phyloP scores from a whole-genome alignment of 1,140 invertebrate genomes.

The Bathynomus jamesi region DNA sequence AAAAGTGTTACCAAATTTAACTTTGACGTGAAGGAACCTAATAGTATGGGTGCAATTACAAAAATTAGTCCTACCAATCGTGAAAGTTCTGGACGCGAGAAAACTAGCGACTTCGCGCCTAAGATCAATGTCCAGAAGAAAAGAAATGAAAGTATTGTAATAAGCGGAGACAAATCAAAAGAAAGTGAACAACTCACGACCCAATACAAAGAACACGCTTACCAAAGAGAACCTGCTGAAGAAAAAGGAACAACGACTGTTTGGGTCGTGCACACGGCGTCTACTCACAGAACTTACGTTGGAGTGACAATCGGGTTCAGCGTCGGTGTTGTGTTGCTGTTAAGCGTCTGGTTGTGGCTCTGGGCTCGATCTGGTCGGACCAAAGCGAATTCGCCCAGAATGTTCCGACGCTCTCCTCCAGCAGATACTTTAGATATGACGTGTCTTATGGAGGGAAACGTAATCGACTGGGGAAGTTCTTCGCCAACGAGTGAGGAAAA shows the following conservation, averaged over 20 bases:
- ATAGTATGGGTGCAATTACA: no score
- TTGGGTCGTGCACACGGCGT: conserved; percentile 28
- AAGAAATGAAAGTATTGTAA: background rate
- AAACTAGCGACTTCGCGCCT: background rate
- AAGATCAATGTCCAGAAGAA: background rate
- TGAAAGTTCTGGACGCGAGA: background rate
- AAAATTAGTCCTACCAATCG: background rate
- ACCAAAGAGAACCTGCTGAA: background rate
- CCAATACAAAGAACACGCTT: no score
- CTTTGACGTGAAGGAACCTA: no score
- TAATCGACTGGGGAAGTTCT: background rate
- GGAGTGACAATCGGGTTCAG: conserved; percentile 28
- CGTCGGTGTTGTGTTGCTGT: conserved; percentile 24
- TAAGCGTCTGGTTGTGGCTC: conserved; percentile 24
- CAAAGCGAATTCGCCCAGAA: conserved; percentile 17
- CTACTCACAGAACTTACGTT: conserved; percentile 24
- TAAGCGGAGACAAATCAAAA: no score
- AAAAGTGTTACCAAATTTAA: no score
- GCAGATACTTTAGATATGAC: conserved; percentile 29
- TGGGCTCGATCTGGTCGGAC: conserved; percentile 13
- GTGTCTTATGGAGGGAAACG: conserved; percentile 21
- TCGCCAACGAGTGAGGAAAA: background rate
- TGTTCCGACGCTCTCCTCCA: conserved; percentile 16
- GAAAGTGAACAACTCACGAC: no score
- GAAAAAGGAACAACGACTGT: conserved; percentile 2